Conservation (phyloP, 2,113 vertebrate genomes). For the Thunnus maccoyii region DNA sequence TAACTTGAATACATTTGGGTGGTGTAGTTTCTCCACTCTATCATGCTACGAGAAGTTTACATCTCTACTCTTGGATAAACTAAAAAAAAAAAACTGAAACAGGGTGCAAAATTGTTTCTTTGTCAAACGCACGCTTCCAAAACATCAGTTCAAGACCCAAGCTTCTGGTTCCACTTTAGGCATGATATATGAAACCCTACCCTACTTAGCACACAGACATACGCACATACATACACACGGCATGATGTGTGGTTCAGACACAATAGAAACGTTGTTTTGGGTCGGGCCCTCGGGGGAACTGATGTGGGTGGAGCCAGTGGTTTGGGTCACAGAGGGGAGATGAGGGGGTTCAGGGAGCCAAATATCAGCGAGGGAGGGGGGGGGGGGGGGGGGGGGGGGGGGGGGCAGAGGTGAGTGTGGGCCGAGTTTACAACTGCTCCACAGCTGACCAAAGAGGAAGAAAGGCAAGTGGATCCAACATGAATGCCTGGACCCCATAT, state of each 20-base stretch:
- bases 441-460: slow-evolving; percentile 36
- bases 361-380: background rate
- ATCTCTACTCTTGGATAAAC: slow-evolving; percentile 8
- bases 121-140: slow-evolving; percentile 60
- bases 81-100: background rate
- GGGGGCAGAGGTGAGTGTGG: background rate
- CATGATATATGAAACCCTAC: slow-evolving; percentile 69
- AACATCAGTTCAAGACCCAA: slow-evolving; percentile 64
- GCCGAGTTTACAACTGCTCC: background rate
- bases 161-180: slow-evolving; percentile 80
- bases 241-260: slow-evolving; percentile 67
- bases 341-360: slow-evolving; percentile 13
- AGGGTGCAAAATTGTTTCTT: slow-evolving; percentile 43
- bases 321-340: slow-evolving; percentile 49
- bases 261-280: slow-evolving; percentile 73
- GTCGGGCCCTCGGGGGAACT: slow-evolving; percentile 30
- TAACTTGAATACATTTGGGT: background rate
- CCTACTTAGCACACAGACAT: slow-evolving; percentile 34
- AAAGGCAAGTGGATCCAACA: slow-evolving; percentile 27
- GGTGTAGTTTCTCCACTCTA: background rate
- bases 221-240: slow-evolving; percentile 43
- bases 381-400: no score
- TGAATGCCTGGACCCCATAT: background rate
- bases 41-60: background rate
- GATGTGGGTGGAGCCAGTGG: slow-evolving; percentile 40